Evolutionary conservation across 2,113 vertebrate species (phyloP).

Genomic region (Heliornis fulica): DNA sequence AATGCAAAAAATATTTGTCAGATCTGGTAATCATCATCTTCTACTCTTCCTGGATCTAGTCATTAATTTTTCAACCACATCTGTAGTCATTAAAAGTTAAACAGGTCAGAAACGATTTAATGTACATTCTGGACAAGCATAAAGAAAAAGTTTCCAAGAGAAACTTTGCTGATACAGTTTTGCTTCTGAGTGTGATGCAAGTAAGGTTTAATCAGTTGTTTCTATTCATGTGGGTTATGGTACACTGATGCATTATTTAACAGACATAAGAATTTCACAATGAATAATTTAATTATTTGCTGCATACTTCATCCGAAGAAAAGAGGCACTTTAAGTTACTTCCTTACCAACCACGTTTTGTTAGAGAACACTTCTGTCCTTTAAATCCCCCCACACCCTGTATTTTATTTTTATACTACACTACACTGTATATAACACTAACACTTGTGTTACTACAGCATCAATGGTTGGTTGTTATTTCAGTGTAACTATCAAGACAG

Average conservation of each 20-base stretch:
- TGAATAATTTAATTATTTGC: slow-evolving; percentile 15
- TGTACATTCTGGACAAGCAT: background rate
- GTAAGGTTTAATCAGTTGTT: background rate
- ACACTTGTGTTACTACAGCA: background rate
- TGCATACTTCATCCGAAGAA: background rate
- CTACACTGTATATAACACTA: background rate
- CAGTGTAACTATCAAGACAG: background rate
- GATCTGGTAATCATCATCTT: background rate
- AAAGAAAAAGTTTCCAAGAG: background rate
- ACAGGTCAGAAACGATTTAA: background rate
- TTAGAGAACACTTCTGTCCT: background rate
- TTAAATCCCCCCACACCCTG: fast-evolving
- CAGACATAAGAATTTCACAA: background rate
- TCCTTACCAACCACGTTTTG: background rate
- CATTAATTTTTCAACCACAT: background rate
- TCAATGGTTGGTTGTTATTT: background rate
- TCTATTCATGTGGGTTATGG: background rate
- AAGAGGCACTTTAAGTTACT: background rate
- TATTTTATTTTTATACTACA: background rate
- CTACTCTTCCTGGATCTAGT: background rate
- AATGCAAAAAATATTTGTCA: background rate
- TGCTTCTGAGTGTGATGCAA: background rate
- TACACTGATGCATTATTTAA: background rate
- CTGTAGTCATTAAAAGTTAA: slow-evolving; percentile 3
- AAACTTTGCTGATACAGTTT: background rate